Conservation (phyloP, 2,888 invertebrate genomes). For the Meiosimyza decipiens region DNA sequence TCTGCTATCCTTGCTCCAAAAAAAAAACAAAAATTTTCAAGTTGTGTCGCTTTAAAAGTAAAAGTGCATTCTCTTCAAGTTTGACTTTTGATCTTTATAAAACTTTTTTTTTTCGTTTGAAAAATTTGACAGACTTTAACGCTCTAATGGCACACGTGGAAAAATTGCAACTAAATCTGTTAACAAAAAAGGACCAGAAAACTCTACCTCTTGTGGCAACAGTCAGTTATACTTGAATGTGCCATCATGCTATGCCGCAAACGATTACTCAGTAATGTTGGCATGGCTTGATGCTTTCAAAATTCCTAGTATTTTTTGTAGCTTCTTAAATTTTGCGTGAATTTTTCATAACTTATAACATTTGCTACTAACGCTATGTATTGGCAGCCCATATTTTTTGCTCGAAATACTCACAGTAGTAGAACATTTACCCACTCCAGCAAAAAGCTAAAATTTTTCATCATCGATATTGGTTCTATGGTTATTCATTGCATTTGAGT, state of each 20-base stretch:
- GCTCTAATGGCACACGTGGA: conserved; percentile 18
- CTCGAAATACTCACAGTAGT: not conserved
- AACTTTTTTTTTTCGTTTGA: conserved; percentile 1
- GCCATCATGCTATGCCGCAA: no score
- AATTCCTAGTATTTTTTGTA: no score
- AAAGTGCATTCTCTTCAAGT: not conserved
- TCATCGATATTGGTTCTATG: conserved; percentile 66
- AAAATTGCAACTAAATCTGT: conserved; percentile 7
- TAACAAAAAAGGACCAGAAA: not conserved
- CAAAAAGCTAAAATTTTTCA: conserved; percentile 61
- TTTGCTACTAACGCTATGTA: not conserved
- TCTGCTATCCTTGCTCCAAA: no score
- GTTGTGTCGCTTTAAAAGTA: no score
- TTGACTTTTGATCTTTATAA: not conserved
- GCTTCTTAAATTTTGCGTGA: not conserved
- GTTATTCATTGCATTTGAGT: conserved; percentile 77
- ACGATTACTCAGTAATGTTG: no score
- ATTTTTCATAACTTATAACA: not conserved
- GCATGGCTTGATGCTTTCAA: no score
- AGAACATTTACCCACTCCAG: not conserved
- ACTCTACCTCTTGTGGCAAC: not conserved
- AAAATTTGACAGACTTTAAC: conserved; percentile 9
- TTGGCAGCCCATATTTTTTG: not conserved
- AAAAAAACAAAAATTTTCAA: no score
- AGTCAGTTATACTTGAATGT: not conserved